Conservation (phyloP, 2,888 invertebrate genomes). For the Melolontha melolontha region DNA sequence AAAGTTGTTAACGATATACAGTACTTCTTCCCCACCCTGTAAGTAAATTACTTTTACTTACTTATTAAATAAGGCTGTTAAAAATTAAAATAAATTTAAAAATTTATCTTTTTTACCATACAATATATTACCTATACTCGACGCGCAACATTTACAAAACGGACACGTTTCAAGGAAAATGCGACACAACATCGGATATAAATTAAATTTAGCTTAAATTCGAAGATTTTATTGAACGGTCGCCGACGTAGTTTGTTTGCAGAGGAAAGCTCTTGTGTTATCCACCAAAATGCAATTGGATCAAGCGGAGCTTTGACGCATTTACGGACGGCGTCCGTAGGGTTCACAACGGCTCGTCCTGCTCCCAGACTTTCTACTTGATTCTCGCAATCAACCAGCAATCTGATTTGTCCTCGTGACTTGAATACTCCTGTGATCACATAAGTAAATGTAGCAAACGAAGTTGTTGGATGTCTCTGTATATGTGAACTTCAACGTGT, state of each 20-base stretch:
- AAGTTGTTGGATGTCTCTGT: conserved; percentile 52
- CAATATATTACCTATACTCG: too few species aligned
- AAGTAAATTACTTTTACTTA: too few species aligned
- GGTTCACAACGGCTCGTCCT: conserved; percentile 46
- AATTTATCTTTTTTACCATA: too few species aligned
- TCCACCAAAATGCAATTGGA: conserved; percentile 49
- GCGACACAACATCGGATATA: not conserved
- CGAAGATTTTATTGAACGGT: conserved; percentile 40
- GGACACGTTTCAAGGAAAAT: conserved; percentile 32
- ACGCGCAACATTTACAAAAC: not conserved
- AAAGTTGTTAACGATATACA: too few species aligned
- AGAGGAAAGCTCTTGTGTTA: conserved; percentile 46
- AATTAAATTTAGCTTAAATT: conserved; percentile 33
- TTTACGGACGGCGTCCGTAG: conserved; percentile 46
- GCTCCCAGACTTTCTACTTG: conserved; percentile 53
- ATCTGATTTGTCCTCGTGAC: conserved; percentile 59
- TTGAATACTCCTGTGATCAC: conserved; percentile 57
- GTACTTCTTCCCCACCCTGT: too few species aligned
- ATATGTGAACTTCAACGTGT: not conserved
- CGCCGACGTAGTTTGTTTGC: conserved; percentile 34
- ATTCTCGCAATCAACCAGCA: conserved; percentile 60
- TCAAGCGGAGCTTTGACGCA: conserved; percentile 48
- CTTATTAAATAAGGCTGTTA: too few species aligned
- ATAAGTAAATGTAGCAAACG: conserved; percentile 60
- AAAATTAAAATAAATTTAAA: too few species aligned